These are phyloP conservation scores for Pao palembangensis DNA, from an alignment of 2,113 vertebrate species.

Conservation along the genomic window DNA sequence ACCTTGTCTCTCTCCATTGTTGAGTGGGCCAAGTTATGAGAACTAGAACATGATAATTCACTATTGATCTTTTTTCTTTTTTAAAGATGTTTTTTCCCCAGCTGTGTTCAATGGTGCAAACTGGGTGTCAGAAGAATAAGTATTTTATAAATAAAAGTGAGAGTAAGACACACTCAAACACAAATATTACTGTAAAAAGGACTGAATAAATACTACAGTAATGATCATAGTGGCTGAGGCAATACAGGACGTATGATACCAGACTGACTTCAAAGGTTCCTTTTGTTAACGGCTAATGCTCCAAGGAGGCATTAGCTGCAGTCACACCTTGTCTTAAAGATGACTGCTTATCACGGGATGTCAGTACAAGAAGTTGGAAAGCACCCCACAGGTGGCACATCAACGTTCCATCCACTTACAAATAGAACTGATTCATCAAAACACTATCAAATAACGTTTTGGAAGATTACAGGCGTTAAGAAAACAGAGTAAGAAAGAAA, in stretches of 20 bases:
- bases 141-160: not conserved
- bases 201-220: not conserved
- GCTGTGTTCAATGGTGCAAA: not conserved
- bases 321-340: too few species aligned
- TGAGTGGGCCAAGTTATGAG: slow-evolving; percentile 86
- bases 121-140: not conserved
- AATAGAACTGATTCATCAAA: too few species aligned
- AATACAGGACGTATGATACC: too few species aligned
- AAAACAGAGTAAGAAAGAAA: slow-evolving; percentile 7
- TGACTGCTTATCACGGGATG: too few species aligned
- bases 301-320: too few species aligned
- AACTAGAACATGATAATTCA: slow-evolving; percentile 84
- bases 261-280: too few species aligned
- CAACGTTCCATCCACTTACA: too few species aligned
- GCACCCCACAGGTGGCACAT: too few species aligned
- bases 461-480: not conserved
- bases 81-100: slow-evolving; percentile 1
- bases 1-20: slow-evolving; percentile 91
- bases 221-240: not conserved
- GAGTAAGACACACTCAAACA: not conserved
- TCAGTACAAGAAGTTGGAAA: too few species aligned
- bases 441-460: too few species aligned
- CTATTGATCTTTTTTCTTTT: slow-evolving; percentile 81
- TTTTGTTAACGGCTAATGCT: too few species aligned
- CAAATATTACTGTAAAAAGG: not conserved